Evolutionary conservation across 1,140 invertebrate species (phyloP), one percentile per base, ranked within the genome.

Genomic region (Drosophila santomea): DNA sequence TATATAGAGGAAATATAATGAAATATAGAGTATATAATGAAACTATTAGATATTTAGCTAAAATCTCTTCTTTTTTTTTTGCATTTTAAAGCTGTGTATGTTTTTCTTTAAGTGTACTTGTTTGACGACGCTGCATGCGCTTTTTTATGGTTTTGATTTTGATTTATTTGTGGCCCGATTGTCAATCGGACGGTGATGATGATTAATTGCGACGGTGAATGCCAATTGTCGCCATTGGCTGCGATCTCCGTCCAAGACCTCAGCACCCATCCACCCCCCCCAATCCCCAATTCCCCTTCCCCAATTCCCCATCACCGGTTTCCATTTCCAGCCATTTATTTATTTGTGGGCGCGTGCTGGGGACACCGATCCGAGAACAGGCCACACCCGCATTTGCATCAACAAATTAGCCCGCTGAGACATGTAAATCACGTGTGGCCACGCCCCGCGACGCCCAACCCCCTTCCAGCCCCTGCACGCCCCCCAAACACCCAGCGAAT

Each of bases 191-290:
- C 64, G 66, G 54, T 76, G 78, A 90, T 89, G 85, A 90, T 90
- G 85, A 90, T 89, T 90, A 90, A 90, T 90, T 81, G 85, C 80
- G 50, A 48, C 83, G 74, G 82, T 76, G 84, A 80, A 90, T 90
- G 78, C 77, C 85, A 90, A 89, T 71, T 89, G 84, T 78, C 83
- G 73, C 76, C 52, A 63, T 41, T 43, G 60, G 38, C 60, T 57
- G 8, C 38, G 52, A 48, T 48, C 11, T 50, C 47, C 14, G 38
- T 25, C 17, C 52, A 10, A 52, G 32, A n/a, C 12, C 58, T 12
- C 3, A 4, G 20, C 0, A 20, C 20, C 20, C 20, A 20, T 1
- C 20, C 1, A 1, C 6, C 12, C 20, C 23, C 28, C 11, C 36
- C 36, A 11, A 11, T 38, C 36, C 12, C 36, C 36, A 3, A 11